phyloP scores from a whole-genome alignment of 2,113 vertebrate genomes.

The Phrynosoma platyrhinos region DNA sequence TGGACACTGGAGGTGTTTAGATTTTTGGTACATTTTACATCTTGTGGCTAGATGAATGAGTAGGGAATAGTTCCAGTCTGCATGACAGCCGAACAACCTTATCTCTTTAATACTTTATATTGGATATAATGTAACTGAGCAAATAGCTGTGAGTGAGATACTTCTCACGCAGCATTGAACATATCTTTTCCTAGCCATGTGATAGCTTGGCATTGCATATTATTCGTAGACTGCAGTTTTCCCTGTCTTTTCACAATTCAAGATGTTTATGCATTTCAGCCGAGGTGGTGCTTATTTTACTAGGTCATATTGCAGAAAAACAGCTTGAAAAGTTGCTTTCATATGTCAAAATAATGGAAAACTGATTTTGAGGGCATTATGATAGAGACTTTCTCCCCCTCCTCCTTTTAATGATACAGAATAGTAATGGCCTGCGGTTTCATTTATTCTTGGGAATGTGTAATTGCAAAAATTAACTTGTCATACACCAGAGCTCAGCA shows the following conservation, averaged over 20 bases:
- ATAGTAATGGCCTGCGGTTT: slow-evolving; percentile 79
- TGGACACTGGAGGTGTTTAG: slow-evolving; percentile 64
- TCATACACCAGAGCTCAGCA: slow-evolving; percentile 84
- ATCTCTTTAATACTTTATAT: slow-evolving; percentile 46
- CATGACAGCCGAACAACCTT: slow-evolving; percentile 53
- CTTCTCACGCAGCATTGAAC: slow-evolving; percentile 12
- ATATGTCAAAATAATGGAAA: slow-evolving; percentile 72
- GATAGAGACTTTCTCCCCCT: slow-evolving; percentile 69
- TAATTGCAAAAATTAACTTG: slow-evolving; percentile 89
- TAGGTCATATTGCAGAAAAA: slow-evolving; percentile 66
- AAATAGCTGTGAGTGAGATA: slow-evolving; percentile 61
- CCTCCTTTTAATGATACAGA: slow-evolving; percentile 78
- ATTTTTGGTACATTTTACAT: slow-evolving; percentile 60
- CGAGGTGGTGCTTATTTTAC: slow-evolving; percentile 72
- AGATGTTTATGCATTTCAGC: slow-evolving; percentile 67
- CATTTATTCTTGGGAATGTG: slow-evolving; percentile 84
- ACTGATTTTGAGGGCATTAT: slow-evolving; percentile 75
- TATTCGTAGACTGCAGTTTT: slow-evolving; percentile 49
- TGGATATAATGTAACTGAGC: slow-evolving; percentile 51
- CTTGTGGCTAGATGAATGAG: slow-evolving; percentile 63
- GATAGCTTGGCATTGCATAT: slow-evolving; percentile 52
- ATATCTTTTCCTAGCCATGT: slow-evolving; percentile 43
- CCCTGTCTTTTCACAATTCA: slow-evolving; percentile 54
- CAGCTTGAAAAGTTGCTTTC: slow-evolving; percentile 74
- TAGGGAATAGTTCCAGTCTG: slow-evolving; percentile 53